phyloP scores from a whole-genome alignment of 2,113 vertebrate genomes.

The Mobula birostris region DNA sequence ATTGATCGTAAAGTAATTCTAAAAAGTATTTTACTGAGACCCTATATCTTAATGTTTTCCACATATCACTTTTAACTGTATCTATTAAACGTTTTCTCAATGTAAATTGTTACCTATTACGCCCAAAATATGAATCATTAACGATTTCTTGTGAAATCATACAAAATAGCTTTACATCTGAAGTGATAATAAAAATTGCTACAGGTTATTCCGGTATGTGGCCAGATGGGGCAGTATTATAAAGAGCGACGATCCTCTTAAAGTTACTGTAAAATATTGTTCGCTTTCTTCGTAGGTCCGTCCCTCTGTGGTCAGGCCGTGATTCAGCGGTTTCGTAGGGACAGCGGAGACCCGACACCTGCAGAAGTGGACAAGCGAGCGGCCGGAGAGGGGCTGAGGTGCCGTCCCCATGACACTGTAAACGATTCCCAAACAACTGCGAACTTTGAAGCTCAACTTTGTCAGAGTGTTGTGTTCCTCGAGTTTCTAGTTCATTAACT shows the following conservation, averaged over 20 bases:
- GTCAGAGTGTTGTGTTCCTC: not conserved
- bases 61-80: not conserved
- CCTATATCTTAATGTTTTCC: not conserved
- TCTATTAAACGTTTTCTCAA: not conserved
- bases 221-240: constrained; percentile 42
- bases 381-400: not conserved
- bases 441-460: constrained; percentile 6
- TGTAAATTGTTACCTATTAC: not conserved
- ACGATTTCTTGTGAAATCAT: not conserved
- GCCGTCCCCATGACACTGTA: not conserved
- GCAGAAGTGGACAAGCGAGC: not conserved
- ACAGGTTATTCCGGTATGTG: not conserved
- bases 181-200: not conserved
- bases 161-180: not conserved
- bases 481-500: constrained; percentile 36
- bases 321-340: not conserved
- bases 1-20: not conserved
- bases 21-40: not conserved
- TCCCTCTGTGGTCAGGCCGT: not conserved
- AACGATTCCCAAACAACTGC: not conserved
- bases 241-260: not conserved
- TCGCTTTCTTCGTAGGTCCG: not conserved
- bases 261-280: not conserved
- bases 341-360: not conserved
- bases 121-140: not conserved